Evolutionary conservation across 2,797 vertebrate species (phyloP).

Genomic region (Artibeus jamaicensis): DNA sequence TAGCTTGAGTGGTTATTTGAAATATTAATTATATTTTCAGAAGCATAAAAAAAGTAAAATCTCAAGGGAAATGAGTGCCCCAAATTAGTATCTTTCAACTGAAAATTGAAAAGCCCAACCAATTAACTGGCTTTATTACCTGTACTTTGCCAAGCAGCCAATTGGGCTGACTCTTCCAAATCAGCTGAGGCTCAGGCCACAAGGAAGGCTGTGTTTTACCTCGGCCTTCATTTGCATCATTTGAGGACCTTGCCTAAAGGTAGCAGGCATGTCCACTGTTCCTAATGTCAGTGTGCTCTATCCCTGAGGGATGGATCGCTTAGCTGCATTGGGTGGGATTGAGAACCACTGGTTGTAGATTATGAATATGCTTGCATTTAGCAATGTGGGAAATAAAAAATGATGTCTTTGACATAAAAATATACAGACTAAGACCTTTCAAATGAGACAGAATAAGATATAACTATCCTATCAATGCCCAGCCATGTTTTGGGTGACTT

Average conservation of each 20-base stretch:
- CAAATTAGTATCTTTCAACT: neutral
- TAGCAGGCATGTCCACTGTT: neutral
- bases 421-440: neutral
- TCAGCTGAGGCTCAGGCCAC: neutral
- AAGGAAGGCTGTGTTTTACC: neutral
- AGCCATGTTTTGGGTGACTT: neutral
- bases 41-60: neutral
- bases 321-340: neutral
- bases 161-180: neutral
- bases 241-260: neutral
- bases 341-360: neutral
- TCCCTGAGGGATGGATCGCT: neutral
- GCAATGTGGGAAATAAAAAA: neutral
- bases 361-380: slow-evolving; percentile 25
- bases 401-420: slow-evolving; percentile 1
- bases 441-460: neutral
- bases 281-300: neutral
- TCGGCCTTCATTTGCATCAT: neutral
- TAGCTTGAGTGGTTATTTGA: neutral
- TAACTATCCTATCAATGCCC: neutral
- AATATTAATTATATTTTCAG: slow-evolving; percentile 26
- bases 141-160: neutral
- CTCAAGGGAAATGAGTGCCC: neutral
- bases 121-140: neutral
- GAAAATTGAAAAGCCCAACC: neutral